A percentile compares a stretch with the other conserved stretches of the same genome.
Evolutionary conservation across 2,888 invertebrate species (phyloP).

Genomic region (Sinohyriopsis cumingii): DNA sequence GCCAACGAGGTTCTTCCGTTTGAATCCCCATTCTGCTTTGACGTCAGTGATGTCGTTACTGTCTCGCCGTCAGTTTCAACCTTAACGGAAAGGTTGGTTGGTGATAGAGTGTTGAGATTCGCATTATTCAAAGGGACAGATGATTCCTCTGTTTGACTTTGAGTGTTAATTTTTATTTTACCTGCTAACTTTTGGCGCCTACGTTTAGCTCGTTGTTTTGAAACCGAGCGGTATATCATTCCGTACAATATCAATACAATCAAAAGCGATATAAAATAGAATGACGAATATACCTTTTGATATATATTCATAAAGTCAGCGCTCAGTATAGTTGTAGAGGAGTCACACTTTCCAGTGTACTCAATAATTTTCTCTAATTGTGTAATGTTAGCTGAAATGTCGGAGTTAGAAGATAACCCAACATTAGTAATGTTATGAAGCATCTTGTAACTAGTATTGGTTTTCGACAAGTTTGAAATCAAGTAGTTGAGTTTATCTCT

Average conservation of each 20-base stretch:
- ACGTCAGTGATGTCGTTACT: background rate
- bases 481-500: too few species aligned
- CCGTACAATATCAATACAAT: slow-evolving; percentile 67
- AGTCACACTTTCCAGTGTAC: slow-evolving; percentile 54
- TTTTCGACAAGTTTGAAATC: too few species aligned
- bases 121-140: slow-evolving; percentile 22
- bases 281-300: slow-evolving; percentile 64
- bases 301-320: slow-evolving; percentile 50
- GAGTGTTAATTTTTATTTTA: slow-evolving; percentile 28
- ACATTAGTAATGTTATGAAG: too few species aligned
- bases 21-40: too few species aligned
- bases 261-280: slow-evolving; percentile 66
- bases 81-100: slow-evolving; percentile 7
- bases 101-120: slow-evolving; percentile 3
- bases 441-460: too few species aligned
- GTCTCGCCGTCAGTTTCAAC: slow-evolving; percentile 31
- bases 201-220: slow-evolving; percentile 40
- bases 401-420: too few species aligned
- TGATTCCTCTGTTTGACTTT: slow-evolving; percentile 37
- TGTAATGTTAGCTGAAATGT: too few species aligned
- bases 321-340: slow-evolving; percentile 45
- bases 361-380: background rate
- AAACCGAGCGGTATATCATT: slow-evolving; percentile 63
- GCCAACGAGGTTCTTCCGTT: too few species aligned
- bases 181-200: slow-evolving; percentile 29